phyloP scores from a whole-genome alignment of 2,888 invertebrate species.

The Catotricha subobsoleta region DNA sequence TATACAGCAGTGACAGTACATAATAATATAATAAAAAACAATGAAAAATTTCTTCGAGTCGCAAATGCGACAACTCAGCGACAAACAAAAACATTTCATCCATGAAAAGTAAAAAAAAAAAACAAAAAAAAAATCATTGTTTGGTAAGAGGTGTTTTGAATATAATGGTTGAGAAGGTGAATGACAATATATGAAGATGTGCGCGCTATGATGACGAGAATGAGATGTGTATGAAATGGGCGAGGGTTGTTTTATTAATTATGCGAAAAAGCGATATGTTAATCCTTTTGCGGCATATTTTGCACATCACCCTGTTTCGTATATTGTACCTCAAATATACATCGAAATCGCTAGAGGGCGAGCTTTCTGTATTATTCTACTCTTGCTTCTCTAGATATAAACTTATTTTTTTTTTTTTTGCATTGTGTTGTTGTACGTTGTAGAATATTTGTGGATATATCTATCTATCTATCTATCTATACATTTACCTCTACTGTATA shows the following conservation, averaged over 20 bases:
- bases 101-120: background rate
- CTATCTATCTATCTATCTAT: too few relatives aligned
- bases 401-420: too few relatives aligned
- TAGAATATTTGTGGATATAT: too few relatives aligned
- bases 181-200: background rate
- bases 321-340: background rate
- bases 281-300: conserved; percentile 5
- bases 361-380: background rate
- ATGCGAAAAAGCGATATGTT: conserved; percentile 4
- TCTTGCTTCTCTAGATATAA: too few relatives aligned
- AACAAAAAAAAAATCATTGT: background rate
- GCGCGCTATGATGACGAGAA: background rate
- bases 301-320: background rate
- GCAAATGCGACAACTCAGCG: conserved; percentile 4
- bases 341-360: background rate
- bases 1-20: background rate
- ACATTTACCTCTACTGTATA: background rate
- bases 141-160: background rate
- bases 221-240: background rate
- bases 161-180: background rate
- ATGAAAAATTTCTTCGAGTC: conserved; percentile 4
- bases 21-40: too few relatives aligned
- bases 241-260: background rate
- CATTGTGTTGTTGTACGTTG: too few relatives aligned
- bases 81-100: conserved; percentile 1